These are phyloP conservation scores for Parthenolecanium corni DNA, from an alignment of 2,888 invertebrate species.

Conservation along the genomic window DNA sequence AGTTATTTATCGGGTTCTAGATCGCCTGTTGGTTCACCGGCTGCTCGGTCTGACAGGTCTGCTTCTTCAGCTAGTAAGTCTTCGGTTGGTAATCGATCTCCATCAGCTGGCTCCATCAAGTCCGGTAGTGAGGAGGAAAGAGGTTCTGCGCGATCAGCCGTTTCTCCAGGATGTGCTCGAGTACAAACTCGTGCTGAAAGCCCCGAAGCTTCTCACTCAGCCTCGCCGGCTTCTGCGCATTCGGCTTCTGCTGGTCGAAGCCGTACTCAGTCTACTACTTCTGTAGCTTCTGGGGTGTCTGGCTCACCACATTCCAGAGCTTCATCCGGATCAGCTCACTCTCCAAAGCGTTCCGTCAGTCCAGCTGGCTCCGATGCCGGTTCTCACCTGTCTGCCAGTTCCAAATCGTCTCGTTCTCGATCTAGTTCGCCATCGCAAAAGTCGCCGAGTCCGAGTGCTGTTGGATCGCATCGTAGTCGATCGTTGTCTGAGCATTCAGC, in stretches of 20 bases:
- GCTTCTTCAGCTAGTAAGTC: neutral
- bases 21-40: neutral
- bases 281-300: neutral
- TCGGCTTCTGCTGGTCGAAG: neutral
- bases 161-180: neutral
- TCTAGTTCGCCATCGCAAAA: conserved; percentile 30
- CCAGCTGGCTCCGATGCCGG: conserved; percentile 21
- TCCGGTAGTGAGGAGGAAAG: neutral
- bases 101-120: neutral
- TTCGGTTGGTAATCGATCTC: neutral
- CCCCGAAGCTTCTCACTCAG: neutral
- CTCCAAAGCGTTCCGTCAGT: conserved; percentile 9
- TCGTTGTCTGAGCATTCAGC: conserved; percentile 31
- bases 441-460: conserved; percentile 9
- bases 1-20: neutral
- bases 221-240: neutral
- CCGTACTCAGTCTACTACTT: neutral
- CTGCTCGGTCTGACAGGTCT: neutral
- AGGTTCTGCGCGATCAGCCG: neutral
- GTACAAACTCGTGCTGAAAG: neutral
- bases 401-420: conserved; percentile 30
- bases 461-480: conserved; percentile 26
- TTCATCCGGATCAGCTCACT: conserved; percentile 6
- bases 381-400: conserved; percentile 28
- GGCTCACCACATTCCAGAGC: conserved; percentile 15